These are phyloP conservation scores for Phylloscopus collybita DNA, from an alignment of 2,797 vertebrate genomes.

Conservation along the genomic window DNA sequence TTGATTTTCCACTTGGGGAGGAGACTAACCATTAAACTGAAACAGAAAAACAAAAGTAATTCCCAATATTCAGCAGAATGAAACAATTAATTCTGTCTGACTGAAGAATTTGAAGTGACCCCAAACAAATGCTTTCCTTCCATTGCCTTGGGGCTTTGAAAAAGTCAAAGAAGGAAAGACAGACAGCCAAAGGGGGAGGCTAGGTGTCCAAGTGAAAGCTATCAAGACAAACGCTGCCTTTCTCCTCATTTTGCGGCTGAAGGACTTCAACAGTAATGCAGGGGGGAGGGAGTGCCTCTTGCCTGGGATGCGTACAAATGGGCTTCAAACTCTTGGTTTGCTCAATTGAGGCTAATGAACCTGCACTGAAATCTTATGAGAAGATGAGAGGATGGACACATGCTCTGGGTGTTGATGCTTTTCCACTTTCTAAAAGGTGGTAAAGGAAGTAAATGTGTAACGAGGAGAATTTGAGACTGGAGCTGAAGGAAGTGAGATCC, in stretches of 20 bases:
- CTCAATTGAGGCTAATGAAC: background rate
- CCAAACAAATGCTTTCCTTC: background rate
- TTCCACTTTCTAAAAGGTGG: background rate
- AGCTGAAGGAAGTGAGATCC: background rate
- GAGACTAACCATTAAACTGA: background rate
- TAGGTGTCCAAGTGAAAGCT: background rate
- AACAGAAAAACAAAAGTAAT: background rate
- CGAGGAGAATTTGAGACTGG: background rate
- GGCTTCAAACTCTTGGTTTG: background rate
- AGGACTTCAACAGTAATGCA: background rate
- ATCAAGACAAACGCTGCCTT: background rate
- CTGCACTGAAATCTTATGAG: background rate
- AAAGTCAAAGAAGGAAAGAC: background rate
- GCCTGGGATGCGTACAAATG: background rate
- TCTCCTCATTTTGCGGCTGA: background rate
- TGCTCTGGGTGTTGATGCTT: background rate
- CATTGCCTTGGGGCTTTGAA: background rate
- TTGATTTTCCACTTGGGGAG: background rate
- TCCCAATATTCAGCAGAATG: slow-evolving; percentile 10
- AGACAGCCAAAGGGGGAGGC: background rate
- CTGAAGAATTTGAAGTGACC: slow-evolving; percentile 3
- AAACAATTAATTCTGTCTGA: slow-evolving; percentile 4
- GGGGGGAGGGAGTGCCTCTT: background rate
- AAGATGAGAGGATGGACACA: background rate
- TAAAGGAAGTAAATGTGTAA: background rate